Evolutionary conservation across 1,140 invertebrate species (phyloP).

Genomic region (Philaenus spumarius): DNA sequence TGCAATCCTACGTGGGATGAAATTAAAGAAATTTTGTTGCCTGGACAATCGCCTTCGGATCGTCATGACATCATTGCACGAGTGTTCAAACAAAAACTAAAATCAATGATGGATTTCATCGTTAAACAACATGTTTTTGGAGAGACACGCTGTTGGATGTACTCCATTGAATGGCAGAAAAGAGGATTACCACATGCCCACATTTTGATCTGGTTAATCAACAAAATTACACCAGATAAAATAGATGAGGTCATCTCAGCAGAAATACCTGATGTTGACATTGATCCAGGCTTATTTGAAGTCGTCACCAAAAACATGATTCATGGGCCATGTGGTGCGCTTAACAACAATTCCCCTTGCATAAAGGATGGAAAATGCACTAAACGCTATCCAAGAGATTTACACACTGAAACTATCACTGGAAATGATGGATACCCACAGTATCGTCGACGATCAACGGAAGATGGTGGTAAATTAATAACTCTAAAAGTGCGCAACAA

Average conservation of each 20-base stretch:
- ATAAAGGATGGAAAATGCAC: constrained; percentile 39
- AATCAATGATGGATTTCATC: constrained; percentile 41
- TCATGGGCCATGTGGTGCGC: constrained; percentile 35
- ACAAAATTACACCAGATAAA: constrained; percentile 25
- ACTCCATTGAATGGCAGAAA: constrained; percentile 46
- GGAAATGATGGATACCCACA: constrained; percentile 18
- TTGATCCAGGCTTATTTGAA: constrained; percentile 29
- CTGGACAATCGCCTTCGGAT: constrained; percentile 33
- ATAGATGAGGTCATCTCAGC: constrained; percentile 26
- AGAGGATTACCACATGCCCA: constrained; percentile 38
- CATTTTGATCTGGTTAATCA: constrained; percentile 32
- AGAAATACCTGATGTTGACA: constrained; percentile 19
- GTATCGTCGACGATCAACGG: constrained; percentile 14
- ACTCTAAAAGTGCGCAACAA: not conserved
- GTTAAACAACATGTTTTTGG: constrained; percentile 35
- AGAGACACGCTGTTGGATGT: constrained; percentile 31
- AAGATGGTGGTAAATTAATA: constrained; percentile 11
- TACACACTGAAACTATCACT: constrained; percentile 28
- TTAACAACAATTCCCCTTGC: constrained; percentile 38
- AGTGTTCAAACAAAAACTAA: constrained; percentile 45
- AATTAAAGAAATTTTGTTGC: constrained; percentile 31
- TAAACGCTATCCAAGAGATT: constrained; percentile 28
- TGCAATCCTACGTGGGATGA: constrained; percentile 40
- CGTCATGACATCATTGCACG: constrained; percentile 38
- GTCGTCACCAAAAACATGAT: constrained; percentile 36